phyloP scores from a whole-genome alignment of 2,113 vertebrate genomes.

The Aptenodytes patagonicus region DNA sequence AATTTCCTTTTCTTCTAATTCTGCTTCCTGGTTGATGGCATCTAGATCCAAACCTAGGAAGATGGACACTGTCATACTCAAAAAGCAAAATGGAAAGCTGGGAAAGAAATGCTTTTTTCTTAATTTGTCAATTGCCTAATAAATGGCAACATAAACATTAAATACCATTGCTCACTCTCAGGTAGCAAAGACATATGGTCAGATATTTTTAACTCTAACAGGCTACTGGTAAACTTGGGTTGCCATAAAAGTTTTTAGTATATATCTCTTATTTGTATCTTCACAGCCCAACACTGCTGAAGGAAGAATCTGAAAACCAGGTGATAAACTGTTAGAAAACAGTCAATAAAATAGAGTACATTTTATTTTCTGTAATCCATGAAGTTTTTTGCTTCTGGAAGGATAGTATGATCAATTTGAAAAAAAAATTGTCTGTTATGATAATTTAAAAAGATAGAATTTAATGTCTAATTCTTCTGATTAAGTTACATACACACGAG shows the following conservation, averaged over 20 bases:
- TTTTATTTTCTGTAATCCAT: not conserved
- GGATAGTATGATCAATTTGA: not conserved
- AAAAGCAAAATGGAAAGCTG: not conserved
- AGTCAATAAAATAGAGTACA: not conserved
- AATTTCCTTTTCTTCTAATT: not conserved
- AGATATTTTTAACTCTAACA: not conserved
- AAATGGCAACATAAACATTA: not conserved
- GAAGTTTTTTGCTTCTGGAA: not conserved
- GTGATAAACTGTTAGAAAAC: not conserved
- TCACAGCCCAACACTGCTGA: not conserved
- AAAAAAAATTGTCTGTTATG: not conserved
- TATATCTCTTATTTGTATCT: not conserved
- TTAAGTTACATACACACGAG: accelerated
- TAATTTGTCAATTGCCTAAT: not conserved
- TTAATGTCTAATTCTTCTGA: not conserved
- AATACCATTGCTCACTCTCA: not conserved
- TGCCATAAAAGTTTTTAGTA: not conserved
- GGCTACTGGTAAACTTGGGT: not conserved
- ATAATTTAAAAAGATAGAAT: not conserved
- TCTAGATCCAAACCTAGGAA: not conserved
- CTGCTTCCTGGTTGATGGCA: not conserved
- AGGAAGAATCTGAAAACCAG: not conserved
- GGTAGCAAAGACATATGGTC: not conserved
- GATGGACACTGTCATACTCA: not conserved
- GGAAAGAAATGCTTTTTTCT: not conserved